A percentile compares a stretch with the other conserved stretches of the same genome.
Conservation (phyloP, 2,797 vertebrate genomes). For the Okamejei kenojei region DNA sequence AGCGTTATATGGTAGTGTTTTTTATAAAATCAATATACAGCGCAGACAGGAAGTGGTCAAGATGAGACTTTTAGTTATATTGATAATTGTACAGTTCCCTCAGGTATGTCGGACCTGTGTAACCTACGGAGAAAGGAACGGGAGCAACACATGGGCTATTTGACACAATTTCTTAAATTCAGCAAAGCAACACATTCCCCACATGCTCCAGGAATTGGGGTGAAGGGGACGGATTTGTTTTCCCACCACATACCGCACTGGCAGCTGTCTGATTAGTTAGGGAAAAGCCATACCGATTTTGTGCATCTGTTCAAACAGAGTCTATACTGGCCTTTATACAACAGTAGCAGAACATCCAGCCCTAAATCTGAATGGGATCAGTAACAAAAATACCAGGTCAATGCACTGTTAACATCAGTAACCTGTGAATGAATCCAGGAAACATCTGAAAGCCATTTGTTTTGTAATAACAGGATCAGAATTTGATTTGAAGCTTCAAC, state of each 20-base stretch:
- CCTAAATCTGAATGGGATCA: not conserved
- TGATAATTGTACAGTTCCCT: not conserved
- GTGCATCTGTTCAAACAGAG: not conserved
- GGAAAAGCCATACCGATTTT: not conserved
- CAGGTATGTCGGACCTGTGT: not conserved
- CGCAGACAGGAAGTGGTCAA: no score
- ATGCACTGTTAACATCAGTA: not conserved
- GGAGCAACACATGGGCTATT: not conserved
- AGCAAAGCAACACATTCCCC: not conserved
- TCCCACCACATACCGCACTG: not conserved
- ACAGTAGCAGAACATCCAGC: not conserved
- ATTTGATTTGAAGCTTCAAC: not conserved
- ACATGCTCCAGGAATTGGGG: no score
- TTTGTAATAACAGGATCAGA: not conserved
- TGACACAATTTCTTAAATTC: not conserved
- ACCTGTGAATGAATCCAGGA: not conserved
- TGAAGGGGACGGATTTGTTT: no score
- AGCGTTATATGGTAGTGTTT: no score
- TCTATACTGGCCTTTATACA: not conserved
- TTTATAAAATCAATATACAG: no score
- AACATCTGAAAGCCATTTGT: constrained; percentile 16
- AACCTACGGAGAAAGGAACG: not conserved
- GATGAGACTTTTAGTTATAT: no score
- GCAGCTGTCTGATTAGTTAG: not conserved
- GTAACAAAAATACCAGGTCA: not conserved